phyloP scores from a whole-genome alignment of 2,113 vertebrate species.

The Bungarus multicinctus region DNA sequence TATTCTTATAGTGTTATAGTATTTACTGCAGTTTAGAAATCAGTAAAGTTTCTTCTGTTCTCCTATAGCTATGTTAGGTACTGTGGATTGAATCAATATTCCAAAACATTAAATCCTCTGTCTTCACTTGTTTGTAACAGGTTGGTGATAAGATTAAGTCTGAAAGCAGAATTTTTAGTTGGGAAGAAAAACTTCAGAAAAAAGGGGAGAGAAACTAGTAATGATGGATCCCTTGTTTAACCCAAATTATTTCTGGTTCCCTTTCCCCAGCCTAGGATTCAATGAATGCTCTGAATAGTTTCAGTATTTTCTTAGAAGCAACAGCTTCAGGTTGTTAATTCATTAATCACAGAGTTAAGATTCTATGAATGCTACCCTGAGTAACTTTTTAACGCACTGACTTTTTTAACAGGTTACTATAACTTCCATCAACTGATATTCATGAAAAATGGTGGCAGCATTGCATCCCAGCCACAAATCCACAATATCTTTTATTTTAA shows the following conservation, averaged over 20 bases:
- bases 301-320: background rate
- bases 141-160: background rate
- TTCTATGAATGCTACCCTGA: slow-evolving; percentile 46
- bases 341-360: slow-evolving; percentile 15
- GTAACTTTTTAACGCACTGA: slow-evolving; percentile 16
- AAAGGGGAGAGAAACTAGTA: background rate
- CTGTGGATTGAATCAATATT: background rate
- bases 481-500: slow-evolving; percentile 43
- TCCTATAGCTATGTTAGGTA: background rate
- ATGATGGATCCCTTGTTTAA: background rate
- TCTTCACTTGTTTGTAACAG: background rate
- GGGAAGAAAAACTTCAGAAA: background rate
- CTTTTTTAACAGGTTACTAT: slow-evolving; percentile 6
- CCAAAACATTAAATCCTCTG: background rate
- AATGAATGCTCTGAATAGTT: background rate
- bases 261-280: background rate
- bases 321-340: background rate
- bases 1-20: background rate
- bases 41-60: background rate
- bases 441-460: slow-evolving; percentile 31
- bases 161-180: background rate
- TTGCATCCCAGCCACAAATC: slow-evolving; percentile 19
- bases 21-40: background rate
- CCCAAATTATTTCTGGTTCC: background rate
- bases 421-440: slow-evolving; percentile 22